Base-by-base conservation (phyloP, 92 coral and sea anemone species). In the Actinostola sp. region DNA sequence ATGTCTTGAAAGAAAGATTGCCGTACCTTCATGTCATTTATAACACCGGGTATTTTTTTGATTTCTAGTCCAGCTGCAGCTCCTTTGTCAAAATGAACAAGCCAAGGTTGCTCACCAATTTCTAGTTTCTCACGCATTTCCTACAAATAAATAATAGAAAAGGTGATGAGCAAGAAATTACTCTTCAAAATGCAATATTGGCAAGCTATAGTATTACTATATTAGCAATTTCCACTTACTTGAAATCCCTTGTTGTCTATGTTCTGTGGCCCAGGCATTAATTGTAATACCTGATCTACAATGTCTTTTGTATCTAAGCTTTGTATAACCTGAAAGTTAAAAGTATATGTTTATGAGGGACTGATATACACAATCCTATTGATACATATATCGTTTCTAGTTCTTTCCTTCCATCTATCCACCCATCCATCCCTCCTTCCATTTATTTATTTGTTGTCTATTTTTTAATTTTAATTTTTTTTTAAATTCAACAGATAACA, bases 51-150 rank as follows among this genome's bases (percentile, higher is more conserved):
- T n/a, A 93, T 72, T 63, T 93, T 93, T 56, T 92, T 88, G 63
- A 93, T 86, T 76, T 90, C 98, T 30, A 93, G 56, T 72, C 72
- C 90, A 46, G 80, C 80, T 25, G 82, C 72, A 2, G 81, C 82
- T 17, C 97, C 98, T 31, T 77, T 77, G 48, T 83, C 98, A 85
- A 93, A 93, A 71, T 89, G 97, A 32, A 93, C 71, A 56, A 93
- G 83, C 98, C 97, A 93, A 14, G 89, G 88, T 1, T 86, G 76
- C 4, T 71, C 85, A 20, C 70, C 67, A 1, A 44, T 39, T 45
- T 83, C 66, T 53, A 90, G 79, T 67, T 82, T 74, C n/a, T 39
- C 43, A 42, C 62, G 78, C 31, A 90, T 70, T 56, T 82, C 87
- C 96, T 90, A 46, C 26, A 51, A 61, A 70, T 20, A 24, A 36